Evolutionary conservation across 1,140 invertebrate species (phyloP).

Genomic region (Leptopilina boulardi): DNA sequence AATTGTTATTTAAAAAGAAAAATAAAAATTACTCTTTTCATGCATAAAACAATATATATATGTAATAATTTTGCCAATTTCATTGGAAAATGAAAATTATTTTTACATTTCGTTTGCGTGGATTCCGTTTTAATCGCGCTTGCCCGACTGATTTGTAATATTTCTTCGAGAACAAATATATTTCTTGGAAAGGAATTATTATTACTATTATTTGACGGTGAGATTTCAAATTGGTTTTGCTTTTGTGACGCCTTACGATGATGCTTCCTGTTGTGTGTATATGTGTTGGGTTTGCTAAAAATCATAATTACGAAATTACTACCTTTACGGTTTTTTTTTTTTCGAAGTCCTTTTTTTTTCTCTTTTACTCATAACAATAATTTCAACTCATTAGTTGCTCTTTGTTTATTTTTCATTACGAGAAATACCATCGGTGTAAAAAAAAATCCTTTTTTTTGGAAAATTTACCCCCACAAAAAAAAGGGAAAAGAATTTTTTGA

Average conservation of each 20-base stretch:
- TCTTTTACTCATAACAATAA: background rate
- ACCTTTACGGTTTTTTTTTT: background rate
- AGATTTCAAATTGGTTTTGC: slow-evolving; percentile 4
- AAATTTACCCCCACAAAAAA: background rate
- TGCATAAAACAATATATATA: too few relatives aligned
- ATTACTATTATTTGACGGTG: background rate
- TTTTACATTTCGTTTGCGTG: background rate
- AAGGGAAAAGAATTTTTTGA: too few relatives aligned
- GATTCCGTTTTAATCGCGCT: background rate
- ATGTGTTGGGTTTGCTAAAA: too few relatives aligned
- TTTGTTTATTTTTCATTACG: background rate
- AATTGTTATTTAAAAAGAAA: too few relatives aligned
- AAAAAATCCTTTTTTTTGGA: too few relatives aligned
- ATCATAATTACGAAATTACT: background rate
- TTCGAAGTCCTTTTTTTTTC: background rate
- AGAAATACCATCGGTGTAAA: too few relatives aligned
- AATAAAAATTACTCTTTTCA: too few relatives aligned
- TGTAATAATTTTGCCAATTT: too few relatives aligned
- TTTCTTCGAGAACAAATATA: background rate
- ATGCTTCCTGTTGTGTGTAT: background rate
- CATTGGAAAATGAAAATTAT: background rate
- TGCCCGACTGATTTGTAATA: background rate
- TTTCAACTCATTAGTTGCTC: background rate
- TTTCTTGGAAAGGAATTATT: slow-evolving; percentile 9
- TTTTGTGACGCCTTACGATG: background rate